These are phyloP conservation scores for Xyrichtys novacula DNA, from an alignment of 2,797 vertebrate genomes.

Conservation along the genomic window DNA sequence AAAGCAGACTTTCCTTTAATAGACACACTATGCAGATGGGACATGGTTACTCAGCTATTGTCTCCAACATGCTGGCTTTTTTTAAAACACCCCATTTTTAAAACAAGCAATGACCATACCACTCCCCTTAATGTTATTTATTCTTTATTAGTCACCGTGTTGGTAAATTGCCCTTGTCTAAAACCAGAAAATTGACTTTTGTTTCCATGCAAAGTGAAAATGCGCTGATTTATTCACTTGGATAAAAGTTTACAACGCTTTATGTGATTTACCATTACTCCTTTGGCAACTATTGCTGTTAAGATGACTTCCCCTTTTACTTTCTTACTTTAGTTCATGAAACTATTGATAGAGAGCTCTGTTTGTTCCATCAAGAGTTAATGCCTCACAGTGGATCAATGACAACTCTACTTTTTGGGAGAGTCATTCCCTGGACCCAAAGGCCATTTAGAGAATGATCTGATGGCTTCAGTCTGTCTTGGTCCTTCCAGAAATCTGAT, in stretches of 20 bases:
- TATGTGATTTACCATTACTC: neutral
- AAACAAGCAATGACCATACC: no score
- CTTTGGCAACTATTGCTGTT: conserved; percentile 10
- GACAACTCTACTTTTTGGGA: conserved; percentile 33
- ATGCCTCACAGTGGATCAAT: conserved; percentile 66
- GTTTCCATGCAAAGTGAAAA: neutral
- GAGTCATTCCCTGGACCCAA: conserved; percentile 62
- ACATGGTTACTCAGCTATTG: neutral
- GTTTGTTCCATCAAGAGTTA: conserved; percentile 62
- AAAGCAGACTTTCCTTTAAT: no score
- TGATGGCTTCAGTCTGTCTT: conserved; percentile 71
- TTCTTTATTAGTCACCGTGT: no score
- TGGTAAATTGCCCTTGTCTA: no score
- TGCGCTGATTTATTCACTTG: neutral
- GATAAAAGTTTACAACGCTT: neutral
- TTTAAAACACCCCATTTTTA: no score
- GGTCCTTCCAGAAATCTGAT: conserved; percentile 72
- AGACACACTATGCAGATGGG: conserved; percentile 5
- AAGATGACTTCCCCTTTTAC: neutral
- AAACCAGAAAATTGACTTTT: neutral
- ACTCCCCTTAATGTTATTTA: no score
- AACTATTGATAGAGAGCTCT: conserved; percentile 36
- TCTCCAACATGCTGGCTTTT: no score
- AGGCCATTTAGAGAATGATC: conserved; percentile 71
- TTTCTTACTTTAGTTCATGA: conserved; percentile 26